phyloP scores from a whole-genome alignment of 2,113 vertebrate species.

The Antennarius striatus region DNA sequence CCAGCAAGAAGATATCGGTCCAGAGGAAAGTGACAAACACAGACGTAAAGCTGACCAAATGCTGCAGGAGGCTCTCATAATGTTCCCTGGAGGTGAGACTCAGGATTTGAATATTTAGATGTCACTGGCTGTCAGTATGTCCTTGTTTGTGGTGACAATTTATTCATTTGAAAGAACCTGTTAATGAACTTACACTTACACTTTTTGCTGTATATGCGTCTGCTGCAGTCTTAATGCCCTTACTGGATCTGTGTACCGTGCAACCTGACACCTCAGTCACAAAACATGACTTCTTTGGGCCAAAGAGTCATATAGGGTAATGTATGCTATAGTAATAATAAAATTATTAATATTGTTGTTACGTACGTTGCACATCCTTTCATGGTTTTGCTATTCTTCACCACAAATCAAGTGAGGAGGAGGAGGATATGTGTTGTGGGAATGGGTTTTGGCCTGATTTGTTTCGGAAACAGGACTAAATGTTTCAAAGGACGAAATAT shows the following conservation, averaged over 20 bases:
- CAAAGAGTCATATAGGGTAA: conserved; percentile 88
- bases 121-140: not conserved
- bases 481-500: no score
- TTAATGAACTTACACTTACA: not conserved
- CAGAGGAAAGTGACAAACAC: conserved; percentile 77
- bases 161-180: no score
- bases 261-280: conserved; percentile 85
- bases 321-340: conserved; percentile 2
- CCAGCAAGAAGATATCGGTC: conserved; percentile 85
- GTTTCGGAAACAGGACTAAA: no score
- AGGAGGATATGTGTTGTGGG: no score
- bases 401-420: no score
- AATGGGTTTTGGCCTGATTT: no score
- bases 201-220: conserved; percentile 3
- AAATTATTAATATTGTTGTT: no score
- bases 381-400: no score
- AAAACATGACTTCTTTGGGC: conserved; percentile 88
- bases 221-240: conserved; percentile 85
- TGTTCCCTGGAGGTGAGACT: conserved; percentile 90
- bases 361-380: no score
- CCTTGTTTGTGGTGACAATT: no score
- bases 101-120: not conserved
- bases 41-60: conserved; percentile 79
- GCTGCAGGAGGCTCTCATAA: conserved; percentile 86
- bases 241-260: conserved; percentile 90